A percentile compares a stretch with the other conserved stretches of the same genome.
Evolutionary conservation across 2,888 invertebrate genomes (phyloP).

Genomic region (Rotaria socialis): DNA sequence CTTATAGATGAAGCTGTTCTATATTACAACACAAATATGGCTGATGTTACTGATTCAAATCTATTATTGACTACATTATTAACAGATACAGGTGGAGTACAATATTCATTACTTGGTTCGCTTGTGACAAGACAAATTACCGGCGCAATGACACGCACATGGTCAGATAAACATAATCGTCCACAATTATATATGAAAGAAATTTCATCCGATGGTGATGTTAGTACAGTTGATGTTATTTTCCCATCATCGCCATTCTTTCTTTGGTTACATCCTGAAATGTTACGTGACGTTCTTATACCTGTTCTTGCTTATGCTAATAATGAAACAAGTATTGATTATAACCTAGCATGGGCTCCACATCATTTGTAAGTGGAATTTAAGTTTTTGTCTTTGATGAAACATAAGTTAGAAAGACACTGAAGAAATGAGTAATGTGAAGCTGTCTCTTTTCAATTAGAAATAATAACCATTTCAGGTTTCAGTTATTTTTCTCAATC

Average conservation of each 20-base stretch:
- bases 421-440: no score
- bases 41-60: neutral
- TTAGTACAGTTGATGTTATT: conserved; percentile 27
- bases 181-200: conserved; percentile 16
- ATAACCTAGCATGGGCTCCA: neutral
- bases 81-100: neutral
- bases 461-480: no score
- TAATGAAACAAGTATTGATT: conserved; percentile 19
- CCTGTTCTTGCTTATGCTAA: neutral
- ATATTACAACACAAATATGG: neutral
- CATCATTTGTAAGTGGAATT: neutral
- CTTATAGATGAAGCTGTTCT: neutral
- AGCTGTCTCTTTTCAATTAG: no score
- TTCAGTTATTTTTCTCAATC: no score
- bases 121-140: conserved; percentile 18
- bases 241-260: neutral
- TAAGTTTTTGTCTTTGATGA: no score
- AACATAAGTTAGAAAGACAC: no score
- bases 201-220: neutral
- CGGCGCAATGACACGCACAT: neutral
- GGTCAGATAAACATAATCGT: neutral
- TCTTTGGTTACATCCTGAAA: conserved; percentile 21
- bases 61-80: neutral
- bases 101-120: conserved; percentile 1
- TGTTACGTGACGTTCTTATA: neutral